phyloP scores from a whole-genome alignment of 2,888 invertebrate species.

The Euclidia mi region DNA sequence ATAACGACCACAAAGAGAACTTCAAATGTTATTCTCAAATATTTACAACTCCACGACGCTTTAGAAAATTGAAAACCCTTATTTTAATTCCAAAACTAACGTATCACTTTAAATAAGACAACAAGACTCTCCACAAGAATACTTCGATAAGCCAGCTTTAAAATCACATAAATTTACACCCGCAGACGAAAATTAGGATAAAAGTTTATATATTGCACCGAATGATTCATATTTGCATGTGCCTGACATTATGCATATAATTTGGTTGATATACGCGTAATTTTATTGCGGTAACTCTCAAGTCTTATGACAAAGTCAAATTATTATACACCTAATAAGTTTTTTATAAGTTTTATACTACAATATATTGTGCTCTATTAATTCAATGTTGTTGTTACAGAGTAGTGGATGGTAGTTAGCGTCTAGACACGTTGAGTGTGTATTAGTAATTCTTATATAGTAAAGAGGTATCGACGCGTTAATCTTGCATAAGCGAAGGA shows the following conservation, averaged over 20 bases:
- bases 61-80: slow-evolving; percentile 5
- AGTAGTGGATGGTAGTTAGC: background rate
- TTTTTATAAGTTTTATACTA: background rate
- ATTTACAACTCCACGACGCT: slow-evolving; percentile 24
- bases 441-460: slow-evolving; percentile 11
- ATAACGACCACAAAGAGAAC: slow-evolving; percentile 30
- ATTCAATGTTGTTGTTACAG: background rate
- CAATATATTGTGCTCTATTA: background rate
- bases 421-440: background rate
- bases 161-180: slow-evolving; percentile 74
- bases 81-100: background rate
- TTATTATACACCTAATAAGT: background rate
- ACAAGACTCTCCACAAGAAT: slow-evolving; percentile 9
- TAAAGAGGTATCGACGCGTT: slow-evolving; percentile 22
- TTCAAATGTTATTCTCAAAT: slow-evolving; percentile 29
- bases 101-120: slow-evolving; percentile 1
- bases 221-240: slow-evolving; percentile 74
- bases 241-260: slow-evolving; percentile 57
- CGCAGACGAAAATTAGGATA: slow-evolving; percentile 75
- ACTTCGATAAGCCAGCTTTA: slow-evolving; percentile 53
- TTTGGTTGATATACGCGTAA: slow-evolving; percentile 38
- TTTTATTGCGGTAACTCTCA: slow-evolving; percentile 31
- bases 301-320: slow-evolving; percentile 17
- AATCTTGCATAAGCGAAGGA: slow-evolving; percentile 51
- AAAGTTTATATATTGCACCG: slow-evolving; percentile 77